phyloP scores from a whole-genome alignment of 2,113 vertebrate genomes.

The Amphiprion percula region DNA sequence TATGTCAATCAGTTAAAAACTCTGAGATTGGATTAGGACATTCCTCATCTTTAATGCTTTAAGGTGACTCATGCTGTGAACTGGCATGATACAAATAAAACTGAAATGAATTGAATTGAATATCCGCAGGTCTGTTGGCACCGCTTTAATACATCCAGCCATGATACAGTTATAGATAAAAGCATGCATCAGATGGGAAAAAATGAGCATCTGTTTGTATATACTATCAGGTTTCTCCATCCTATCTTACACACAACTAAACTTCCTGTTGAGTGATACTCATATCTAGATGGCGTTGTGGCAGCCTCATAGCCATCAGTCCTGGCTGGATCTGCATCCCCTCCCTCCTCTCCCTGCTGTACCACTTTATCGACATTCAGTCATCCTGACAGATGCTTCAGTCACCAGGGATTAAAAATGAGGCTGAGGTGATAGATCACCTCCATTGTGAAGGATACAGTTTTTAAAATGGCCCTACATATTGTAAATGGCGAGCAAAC shows the following conservation, averaged over 20 bases:
- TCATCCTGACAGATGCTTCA: slow-evolving; percentile 76
- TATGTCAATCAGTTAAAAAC: too few species aligned
- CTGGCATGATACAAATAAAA: too few species aligned
- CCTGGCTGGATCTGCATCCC: slow-evolving; percentile 39
- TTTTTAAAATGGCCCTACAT: slow-evolving; percentile 63
- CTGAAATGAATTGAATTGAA: too few species aligned
- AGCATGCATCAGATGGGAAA: slow-evolving; percentile 49
- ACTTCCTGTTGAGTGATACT: slow-evolving; percentile 57
- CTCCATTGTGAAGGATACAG: slow-evolving; percentile 65
- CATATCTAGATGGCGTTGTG: slow-evolving; percentile 50
- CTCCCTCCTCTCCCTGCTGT: slow-evolving; percentile 26
- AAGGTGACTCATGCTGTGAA: too few species aligned
- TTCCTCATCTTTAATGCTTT: too few species aligned
- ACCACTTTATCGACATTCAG: slow-evolving; percentile 72
- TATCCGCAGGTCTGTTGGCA: slow-evolving; percentile 8
- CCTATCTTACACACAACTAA: slow-evolving; percentile 21
- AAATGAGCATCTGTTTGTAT: slow-evolving; percentile 32
- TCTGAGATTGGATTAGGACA: too few species aligned
- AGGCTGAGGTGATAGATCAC: slow-evolving; percentile 62
- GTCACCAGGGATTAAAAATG: slow-evolving; percentile 79
- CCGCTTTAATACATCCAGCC: slow-evolving; percentile 17
- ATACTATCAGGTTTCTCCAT: slow-evolving; percentile 17
- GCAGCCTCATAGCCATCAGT: slow-evolving; percentile 63
- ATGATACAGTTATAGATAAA: slow-evolving; percentile 26
- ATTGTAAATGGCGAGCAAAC: slow-evolving; percentile 60